These are phyloP conservation scores for Trichechus manatus DNA, from an alignment of 2,113 vertebrate species.

Conservation along the genomic window DNA sequence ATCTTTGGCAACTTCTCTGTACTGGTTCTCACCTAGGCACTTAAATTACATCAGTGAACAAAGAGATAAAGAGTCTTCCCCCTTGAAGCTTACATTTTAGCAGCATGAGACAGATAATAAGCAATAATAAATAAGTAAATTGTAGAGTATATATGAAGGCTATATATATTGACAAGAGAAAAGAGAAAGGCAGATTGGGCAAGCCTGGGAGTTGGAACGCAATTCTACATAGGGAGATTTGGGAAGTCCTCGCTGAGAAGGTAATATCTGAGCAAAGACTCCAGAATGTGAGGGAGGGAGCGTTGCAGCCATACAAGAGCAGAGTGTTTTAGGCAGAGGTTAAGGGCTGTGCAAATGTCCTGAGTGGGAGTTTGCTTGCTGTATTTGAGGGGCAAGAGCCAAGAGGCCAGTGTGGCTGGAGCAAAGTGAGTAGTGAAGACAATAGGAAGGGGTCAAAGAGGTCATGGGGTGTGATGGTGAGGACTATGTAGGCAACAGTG, in stretches of 20 bases:
- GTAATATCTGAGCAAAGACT: background rate
- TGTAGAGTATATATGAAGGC: background rate
- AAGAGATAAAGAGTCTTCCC: background rate
- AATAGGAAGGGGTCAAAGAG: background rate
- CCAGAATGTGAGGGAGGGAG: background rate
- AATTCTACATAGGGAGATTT: background rate
- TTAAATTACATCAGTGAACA: background rate
- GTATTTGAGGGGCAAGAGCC: background rate
- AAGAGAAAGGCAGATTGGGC: background rate
- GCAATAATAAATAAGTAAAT: background rate
- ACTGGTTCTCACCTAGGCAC: background rate
- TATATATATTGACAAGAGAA: background rate
- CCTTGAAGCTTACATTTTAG: background rate
- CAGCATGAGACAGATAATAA: background rate
- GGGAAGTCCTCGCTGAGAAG: background rate
- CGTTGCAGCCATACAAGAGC: background rate
- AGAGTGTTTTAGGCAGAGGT: background rate
- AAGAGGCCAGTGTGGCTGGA: background rate
- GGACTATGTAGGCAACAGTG: background rate
- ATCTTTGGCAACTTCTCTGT: background rate
- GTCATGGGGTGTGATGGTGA: background rate
- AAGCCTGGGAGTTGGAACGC: background rate
- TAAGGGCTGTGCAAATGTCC: too few species aligned
- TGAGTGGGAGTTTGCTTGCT: background rate
- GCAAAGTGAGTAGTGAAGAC: background rate